Base-by-base conservation (phyloP, 2,113 vertebrate genomes). In the Camelus dromedarius region DNA sequence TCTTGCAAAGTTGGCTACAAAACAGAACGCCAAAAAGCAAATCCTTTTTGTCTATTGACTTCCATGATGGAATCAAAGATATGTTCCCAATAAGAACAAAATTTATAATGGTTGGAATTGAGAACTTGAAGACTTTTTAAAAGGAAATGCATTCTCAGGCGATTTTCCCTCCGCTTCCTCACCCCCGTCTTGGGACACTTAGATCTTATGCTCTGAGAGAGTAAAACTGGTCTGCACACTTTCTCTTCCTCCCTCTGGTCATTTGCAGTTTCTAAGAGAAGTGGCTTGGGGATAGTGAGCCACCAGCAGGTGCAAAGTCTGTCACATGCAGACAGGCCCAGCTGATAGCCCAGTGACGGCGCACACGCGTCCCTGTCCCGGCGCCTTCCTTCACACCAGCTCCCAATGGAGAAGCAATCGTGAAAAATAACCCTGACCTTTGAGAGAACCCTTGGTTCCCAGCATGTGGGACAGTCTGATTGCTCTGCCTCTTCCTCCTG, bases 61-160 rank as follows among this genome's bases (percentile, higher is more conserved):
- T 92, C 79, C 70, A 66, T 18, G 56, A 70, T 83, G 22, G 46
- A 66, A 67, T 80, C 20, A 88, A 95, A 96, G 70, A 15, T 56
- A 38, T 5, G 3, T 81, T 46, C 46, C 13, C n/a, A n/a, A 16
- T 38, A 48, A 28, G n/a, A 73, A 56, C 69, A 83, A 67, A 79
- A 89, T 79, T 76, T 38, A 52, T 38, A 54, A 75, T 0, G 54
- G 28, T 22, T 64, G 35, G 30, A 95, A 84, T 22, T 50, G 72
- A 81, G 62, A 73, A 35, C 48, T 91, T 94, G 35, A 92, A 91
- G 52, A 56, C n/a, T 77, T 38, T 69, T 16, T 66, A 28, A n/a
- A 77, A 96, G 85, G 42, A 77, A 35, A 32, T 1, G 3, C 16
- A 20, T 80, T 84, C 32, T 72, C 20, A 11, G 85, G 48, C 0